Percentiles rank a stretch among this genome's conserved stretches.
Conservation (phyloP, 92 coral and sea anemone species). For the Nematostella vectensis region DNA sequence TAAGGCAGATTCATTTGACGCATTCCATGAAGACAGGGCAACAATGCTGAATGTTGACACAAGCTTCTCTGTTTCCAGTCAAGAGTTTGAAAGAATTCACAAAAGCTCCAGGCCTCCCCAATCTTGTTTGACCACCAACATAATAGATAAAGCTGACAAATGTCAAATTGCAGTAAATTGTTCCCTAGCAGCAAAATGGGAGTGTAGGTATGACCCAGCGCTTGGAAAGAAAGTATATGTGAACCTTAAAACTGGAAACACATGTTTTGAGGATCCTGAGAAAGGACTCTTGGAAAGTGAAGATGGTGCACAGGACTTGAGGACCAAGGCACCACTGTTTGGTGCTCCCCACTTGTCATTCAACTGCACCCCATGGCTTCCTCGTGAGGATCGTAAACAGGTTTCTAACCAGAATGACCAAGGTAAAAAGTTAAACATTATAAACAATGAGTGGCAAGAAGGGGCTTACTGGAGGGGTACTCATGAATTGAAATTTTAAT, state of each 20-base stretch:
- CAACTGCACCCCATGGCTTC: constrained; percentile 94
- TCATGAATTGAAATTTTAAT: too few relatives aligned
- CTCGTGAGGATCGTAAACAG: constrained; percentile 47
- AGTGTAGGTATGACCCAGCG: constrained; percentile 40
- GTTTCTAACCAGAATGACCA: too few relatives aligned
- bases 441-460: neutral
- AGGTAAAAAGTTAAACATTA: neutral
- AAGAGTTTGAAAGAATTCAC: too few relatives aligned
- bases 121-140: too few relatives aligned
- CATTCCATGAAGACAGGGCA: too few relatives aligned
- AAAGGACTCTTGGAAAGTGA: constrained; percentile 5
- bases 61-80: too few relatives aligned
- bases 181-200: too few relatives aligned
- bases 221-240: constrained; percentile 46
- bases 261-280: constrained; percentile 49
- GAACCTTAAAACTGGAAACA: constrained; percentile 77
- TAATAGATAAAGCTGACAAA: too few relatives aligned
- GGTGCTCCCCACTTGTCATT: constrained; percentile 79
- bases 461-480: neutral
- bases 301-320: neutral
- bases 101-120: too few relatives aligned
- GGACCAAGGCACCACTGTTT: constrained; percentile 37
- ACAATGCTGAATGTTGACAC: too few relatives aligned
- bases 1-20: too few relatives aligned
- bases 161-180: too few relatives aligned